phyloP scores from a whole-genome alignment of 2,797 vertebrate species.

The Psittacula echo region DNA sequence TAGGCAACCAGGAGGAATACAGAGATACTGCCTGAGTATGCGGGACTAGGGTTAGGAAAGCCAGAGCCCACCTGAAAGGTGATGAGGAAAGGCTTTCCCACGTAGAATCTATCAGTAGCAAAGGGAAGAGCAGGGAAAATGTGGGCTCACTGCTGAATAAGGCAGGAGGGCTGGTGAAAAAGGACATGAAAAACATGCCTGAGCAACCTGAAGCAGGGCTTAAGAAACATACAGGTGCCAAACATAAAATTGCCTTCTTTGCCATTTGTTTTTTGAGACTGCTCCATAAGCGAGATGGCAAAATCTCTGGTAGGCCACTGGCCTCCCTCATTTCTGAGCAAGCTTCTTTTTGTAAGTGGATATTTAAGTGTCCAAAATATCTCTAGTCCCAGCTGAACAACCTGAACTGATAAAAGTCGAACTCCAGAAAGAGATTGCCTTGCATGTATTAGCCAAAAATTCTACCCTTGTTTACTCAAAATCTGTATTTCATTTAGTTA shows the following conservation, averaged over 20 bases:
- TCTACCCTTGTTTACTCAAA: slow-evolving; percentile 1
- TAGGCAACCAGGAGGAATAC: background rate
- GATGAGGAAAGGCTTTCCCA: background rate
- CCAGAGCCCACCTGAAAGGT: background rate
- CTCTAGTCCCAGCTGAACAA: background rate
- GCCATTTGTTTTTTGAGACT: background rate
- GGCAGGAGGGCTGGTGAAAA: background rate
- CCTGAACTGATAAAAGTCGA: background rate
- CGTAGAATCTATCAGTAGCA: background rate
- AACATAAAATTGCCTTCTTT: background rate
- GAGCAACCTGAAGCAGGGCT: background rate
- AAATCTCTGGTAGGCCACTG: background rate
- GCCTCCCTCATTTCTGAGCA: background rate
- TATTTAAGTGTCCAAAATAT: background rate
- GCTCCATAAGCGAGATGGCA: background rate
- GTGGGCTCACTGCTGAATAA: background rate
- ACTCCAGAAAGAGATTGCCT: background rate
- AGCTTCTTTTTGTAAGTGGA: background rate
- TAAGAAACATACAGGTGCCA: background rate
- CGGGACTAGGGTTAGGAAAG: background rate
- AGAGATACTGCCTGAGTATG: background rate
- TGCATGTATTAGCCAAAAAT: background rate
- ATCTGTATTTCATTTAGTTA: slow-evolving; percentile 51
- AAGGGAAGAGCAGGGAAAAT: background rate
- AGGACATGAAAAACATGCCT: background rate